Evolutionary conservation across 2,797 vertebrate species (phyloP).

Genomic region (Sebastes itinus): DNA sequence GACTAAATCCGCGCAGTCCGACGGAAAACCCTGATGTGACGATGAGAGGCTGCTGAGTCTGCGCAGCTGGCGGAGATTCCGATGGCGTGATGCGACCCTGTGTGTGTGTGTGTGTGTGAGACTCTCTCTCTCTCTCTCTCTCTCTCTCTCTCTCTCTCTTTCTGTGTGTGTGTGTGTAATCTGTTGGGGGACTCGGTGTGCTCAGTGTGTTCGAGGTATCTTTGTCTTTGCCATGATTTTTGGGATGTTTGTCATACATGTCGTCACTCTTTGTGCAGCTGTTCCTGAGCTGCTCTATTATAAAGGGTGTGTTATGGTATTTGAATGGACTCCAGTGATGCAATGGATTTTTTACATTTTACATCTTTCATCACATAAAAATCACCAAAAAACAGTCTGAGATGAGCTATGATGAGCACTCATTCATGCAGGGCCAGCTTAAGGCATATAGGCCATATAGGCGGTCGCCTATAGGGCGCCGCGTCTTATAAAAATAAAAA

Average conservation of each 20-base stretch:
- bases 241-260: background rate
- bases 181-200: background rate
- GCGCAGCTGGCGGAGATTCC: slow-evolving; percentile 78
- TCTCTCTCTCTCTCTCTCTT: too few species aligned
- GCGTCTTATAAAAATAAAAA: too few species aligned
- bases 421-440: background rate
- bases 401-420: background rate
- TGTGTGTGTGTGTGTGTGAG: background rate
- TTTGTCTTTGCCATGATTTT: background rate
- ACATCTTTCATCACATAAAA: background rate
- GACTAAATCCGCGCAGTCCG: slow-evolving; percentile 57
- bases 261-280: background rate
- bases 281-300: background rate
- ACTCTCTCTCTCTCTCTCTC: too few species aligned
- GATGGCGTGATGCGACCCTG: slow-evolving; percentile 65
- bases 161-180: background rate
- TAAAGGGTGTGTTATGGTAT: background rate
- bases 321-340: background rate
- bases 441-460: too few species aligned
- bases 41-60: slow-evolving; percentile 52
- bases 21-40: slow-evolving; percentile 73
- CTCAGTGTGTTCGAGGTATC: background rate
- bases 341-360: background rate
- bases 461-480: too few species aligned
- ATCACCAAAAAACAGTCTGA: background rate